Conservation (phyloP, 1,140 invertebrate genomes). For the Sminthurides bifidus region DNA sequence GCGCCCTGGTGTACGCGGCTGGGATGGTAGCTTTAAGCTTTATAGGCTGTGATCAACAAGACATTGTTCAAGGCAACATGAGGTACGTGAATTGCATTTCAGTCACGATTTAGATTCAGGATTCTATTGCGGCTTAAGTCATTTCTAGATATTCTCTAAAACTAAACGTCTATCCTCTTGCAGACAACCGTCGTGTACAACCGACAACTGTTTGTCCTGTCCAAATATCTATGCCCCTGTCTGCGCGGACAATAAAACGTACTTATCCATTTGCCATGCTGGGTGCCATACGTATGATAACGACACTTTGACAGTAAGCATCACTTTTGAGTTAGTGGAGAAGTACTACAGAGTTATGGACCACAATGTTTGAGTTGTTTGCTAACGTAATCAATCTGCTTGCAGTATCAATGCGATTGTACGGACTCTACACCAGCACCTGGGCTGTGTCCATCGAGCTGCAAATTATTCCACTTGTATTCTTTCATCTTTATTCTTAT, state of each 20-base stretch:
- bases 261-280: slow-evolving; percentile 78
- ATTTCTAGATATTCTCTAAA: neutral
- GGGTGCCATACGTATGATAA: slow-evolving; percentile 46
- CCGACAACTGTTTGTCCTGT: slow-evolving; percentile 10
- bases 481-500: slow-evolving; percentile 62
- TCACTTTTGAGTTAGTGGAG: neutral
- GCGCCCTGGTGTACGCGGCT: slow-evolving; percentile 69
- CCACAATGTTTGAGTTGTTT: neutral
- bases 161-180: neutral
- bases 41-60: slow-evolving; percentile 20
- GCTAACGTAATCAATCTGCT: too few species aligned
- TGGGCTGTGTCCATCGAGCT: slow-evolving; percentile 66
- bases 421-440: slow-evolving; percentile 40
- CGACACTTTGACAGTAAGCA: neutral
- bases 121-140: neutral
- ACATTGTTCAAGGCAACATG: slow-evolving; percentile 4
- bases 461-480: slow-evolving; percentile 66
- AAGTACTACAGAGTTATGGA: too few species aligned
- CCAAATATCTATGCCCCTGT: slow-evolving; percentile 19
- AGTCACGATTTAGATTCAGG: neutral
- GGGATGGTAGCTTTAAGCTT: slow-evolving; percentile 39
- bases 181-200: slow-evolving; percentile 13
- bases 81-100: neutral
- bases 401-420: slow-evolving; percentile 31
- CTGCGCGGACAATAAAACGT: slow-evolving; percentile 63